Conservation (phyloP, 2,888 invertebrate genomes). For the Dorcus parallelipipedus region DNA sequence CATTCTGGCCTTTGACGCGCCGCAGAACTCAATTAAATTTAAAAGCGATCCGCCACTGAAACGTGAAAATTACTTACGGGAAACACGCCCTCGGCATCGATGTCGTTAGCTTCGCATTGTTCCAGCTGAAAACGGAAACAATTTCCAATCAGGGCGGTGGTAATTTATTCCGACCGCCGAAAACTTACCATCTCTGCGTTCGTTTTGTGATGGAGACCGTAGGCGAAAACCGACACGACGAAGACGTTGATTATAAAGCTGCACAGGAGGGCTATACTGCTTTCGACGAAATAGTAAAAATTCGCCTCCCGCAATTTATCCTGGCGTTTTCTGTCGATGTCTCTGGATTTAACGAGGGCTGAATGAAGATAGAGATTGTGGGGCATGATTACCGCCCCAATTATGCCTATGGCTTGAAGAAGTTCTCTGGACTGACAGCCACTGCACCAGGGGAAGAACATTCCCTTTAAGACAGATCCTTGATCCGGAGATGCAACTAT, state of each 20-base stretch:
- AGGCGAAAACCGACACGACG: slow-evolving; percentile 82
- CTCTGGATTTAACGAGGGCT: slow-evolving; percentile 82
- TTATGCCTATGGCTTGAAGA: slow-evolving; percentile 74
- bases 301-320: slow-evolving; percentile 76
- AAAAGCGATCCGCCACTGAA: neutral
- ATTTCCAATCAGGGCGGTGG: neutral
- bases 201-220: slow-evolving; percentile 70
- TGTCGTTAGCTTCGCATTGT: slow-evolving; percentile 24
- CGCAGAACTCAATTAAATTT: too few relatives aligned
- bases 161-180: neutral
- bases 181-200: slow-evolving; percentile 63
- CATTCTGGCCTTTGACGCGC: too few relatives aligned
- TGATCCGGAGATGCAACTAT: slow-evolving; percentile 67
- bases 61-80: slow-evolving; percentile 35
- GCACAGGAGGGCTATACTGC: slow-evolving; percentile 70
- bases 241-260: slow-evolving; percentile 86
- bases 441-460: slow-evolving; percentile 74
- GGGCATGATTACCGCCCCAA: slow-evolving; percentile 85
- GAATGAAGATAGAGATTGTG: slow-evolving; percentile 89
- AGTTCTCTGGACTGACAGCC: slow-evolving; percentile 65
- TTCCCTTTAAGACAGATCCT: slow-evolving; percentile 65
- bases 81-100: slow-evolving; percentile 39
- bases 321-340: slow-evolving; percentile 68
- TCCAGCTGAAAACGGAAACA: slow-evolving; percentile 31
- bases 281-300: slow-evolving; percentile 77